Evolutionary conservation across 2,797 vertebrate species (phyloP).

Genomic region (Xenopus petersii): DNA sequence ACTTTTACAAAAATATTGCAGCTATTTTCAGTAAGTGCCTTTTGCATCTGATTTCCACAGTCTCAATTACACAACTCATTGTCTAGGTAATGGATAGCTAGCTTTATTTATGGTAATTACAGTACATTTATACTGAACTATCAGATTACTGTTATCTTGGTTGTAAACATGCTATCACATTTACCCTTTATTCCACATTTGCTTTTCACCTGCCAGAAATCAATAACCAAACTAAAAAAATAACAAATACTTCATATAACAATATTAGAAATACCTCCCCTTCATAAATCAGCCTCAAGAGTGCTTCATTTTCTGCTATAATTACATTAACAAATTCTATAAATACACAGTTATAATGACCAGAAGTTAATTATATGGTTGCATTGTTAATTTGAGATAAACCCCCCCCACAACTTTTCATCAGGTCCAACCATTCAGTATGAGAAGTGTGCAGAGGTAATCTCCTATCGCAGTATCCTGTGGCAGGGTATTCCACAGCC

Average conservation of each 20-base stretch:
- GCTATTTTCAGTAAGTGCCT: conserved; percentile 19
- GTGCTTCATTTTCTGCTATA: too few species aligned
- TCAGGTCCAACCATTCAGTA: too few species aligned
- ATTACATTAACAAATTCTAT: too few species aligned
- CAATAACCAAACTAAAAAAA: background rate
- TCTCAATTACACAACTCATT: conserved; percentile 15
- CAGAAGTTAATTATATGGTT: too few species aligned
- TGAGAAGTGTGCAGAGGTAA: too few species aligned
- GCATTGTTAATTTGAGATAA: too few species aligned
- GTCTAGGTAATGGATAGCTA: conserved; percentile 6
- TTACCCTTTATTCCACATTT: background rate
- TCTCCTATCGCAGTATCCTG: too few species aligned
- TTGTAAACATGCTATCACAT: conserved; percentile 13
- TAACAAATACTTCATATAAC: background rate
- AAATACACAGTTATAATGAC: too few species aligned
- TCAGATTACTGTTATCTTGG: conserved; percentile 20
- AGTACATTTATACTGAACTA: conserved; percentile 16
- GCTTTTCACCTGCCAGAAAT: background rate
- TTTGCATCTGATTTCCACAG: conserved; percentile 12
- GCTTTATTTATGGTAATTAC: conserved; percentile 38
- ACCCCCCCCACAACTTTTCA: too few species aligned
- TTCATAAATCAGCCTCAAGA: too few species aligned
- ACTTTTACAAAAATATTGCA: conserved; percentile 12
- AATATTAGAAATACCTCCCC: too few species aligned
- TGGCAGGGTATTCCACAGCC: too few species aligned